Base-by-base conservation (phyloP, 2,888 invertebrate genomes). In the Pseudoips prasinana region DNA sequence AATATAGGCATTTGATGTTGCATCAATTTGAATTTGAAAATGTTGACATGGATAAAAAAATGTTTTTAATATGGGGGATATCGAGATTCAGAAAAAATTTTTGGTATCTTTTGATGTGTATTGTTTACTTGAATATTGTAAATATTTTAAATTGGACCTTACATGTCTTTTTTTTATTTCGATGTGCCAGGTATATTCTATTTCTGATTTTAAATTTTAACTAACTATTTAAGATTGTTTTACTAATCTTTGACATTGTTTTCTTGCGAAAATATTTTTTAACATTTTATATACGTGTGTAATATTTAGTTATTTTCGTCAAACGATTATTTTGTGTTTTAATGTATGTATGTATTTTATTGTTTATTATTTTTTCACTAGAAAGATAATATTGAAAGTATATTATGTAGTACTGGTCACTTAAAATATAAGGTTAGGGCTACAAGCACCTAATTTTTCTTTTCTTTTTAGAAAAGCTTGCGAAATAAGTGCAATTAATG, bases 161-260 rank as follows among this genome's bases (percentile, higher is more conserved):
- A n/a, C n/a, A n/a, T n/a, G n/a, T n/a, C n/a, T n/a, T n/a, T n/a
- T n/a, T n/a, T n/a, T n/a, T n/a, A n/a, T n/a, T n/a, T n/a, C n/a
- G n/a, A n/a, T n/a, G n/a, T n/a, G n/a, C n/a, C n/a, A n/a, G n/a
- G n/a, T n/a, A n/a, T n/a, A n/a, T n/a, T n/a, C n/a, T n/a, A n/a
- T n/a, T n/a, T n/a, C n/a, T n/a, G n/a, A n/a, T n/a, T n/a, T 73
- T 54, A 74, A 85, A 81, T 82, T 84, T 83, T 80, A 81, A 85
- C 77, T 73, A 32, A 14, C 51, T 56, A 25, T 46, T 40, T 39
- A 45, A 31, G 8, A 36, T 56, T 39, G 40, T 46, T 51, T 50
- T 49, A 45, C 41, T 50, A 41, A 43, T 35, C 24, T 39, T 50
- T 41, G 33, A 40, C 19, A 33, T 33, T 17, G 39, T 46, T 49